These are phyloP conservation scores for Anthoscopus minutus DNA, from an alignment of 2,113 vertebrate species.

Conservation along the genomic window DNA sequence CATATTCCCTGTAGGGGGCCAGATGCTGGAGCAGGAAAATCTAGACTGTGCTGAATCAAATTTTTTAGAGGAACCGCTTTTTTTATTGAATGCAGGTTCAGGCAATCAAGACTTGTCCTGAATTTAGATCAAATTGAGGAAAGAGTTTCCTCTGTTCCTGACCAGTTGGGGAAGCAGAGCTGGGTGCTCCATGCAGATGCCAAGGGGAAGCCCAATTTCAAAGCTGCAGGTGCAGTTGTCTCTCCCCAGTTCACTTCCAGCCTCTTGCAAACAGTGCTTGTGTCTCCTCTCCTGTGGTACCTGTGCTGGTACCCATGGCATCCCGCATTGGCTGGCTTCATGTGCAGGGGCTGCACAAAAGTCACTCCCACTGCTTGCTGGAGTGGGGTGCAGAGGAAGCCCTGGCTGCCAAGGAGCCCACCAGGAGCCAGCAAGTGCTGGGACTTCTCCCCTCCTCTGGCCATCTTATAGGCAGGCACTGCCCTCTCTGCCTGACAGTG, in stretches of 20 bases:
- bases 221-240: not conserved
- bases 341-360: not conserved
- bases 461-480: not conserved
- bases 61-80: not conserved
- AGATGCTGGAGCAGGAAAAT: not conserved
- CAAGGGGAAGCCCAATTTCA: not conserved
- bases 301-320: not conserved
- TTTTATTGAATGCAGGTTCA: not conserved
- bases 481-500: not conserved
- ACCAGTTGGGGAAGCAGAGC: fast-evolving
- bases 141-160: not conserved
- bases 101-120: not conserved
- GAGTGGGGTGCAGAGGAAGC: not conserved
- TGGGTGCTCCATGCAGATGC: not conserved
- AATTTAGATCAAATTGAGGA: not conserved
- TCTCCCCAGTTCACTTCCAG: not conserved
- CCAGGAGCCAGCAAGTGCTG: not conserved
- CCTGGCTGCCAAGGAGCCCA: not conserved
- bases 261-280: not conserved
- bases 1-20: not conserved
- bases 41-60: not conserved
- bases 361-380: not conserved
- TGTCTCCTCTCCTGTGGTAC: not conserved
- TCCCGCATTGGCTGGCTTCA: not conserved
- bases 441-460: not conserved